Percentiles rank a stretch among this genome's conserved stretches.
phyloP scores from a whole-genome alignment of 37 sponge, comb jelly and placozoan species.

The Corticium candelabrum region DNA sequence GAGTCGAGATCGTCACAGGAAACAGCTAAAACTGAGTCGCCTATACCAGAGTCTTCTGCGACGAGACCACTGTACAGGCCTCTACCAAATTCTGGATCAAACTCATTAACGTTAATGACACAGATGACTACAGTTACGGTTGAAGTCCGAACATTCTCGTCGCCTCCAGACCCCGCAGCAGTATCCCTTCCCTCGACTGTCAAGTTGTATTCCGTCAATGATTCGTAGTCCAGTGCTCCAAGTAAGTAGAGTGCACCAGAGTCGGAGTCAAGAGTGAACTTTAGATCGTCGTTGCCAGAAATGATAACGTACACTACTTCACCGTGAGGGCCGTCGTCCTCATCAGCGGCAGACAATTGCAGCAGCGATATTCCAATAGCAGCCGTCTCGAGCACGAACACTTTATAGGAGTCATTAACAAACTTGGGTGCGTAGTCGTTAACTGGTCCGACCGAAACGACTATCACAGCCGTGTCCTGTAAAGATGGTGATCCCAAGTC shows the following conservation, averaged over 20 bases:
- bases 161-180: background rate
- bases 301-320: background rate
- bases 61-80: slow-evolving; percentile 22
- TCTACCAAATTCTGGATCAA: slow-evolving; percentile 18
- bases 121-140: slow-evolving; percentile 19
- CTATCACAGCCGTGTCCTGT: background rate
- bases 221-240: slow-evolving; percentile 16
- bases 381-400: background rate
- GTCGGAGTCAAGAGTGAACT: background rate
- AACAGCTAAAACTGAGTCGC: slow-evolving; percentile 8
- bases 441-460: background rate
- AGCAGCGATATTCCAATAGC: background rate
- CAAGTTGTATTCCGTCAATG: background rate
- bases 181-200: background rate
- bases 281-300: background rate
- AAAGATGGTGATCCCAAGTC: slow-evolving; percentile 21
- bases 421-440: background rate
- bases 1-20: slow-evolving; percentile 46
- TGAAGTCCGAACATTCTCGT: too few relatives aligned
- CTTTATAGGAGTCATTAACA: background rate
- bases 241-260: slow-evolving; percentile 9
- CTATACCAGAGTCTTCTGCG: slow-evolving; percentile 12
- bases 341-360: background rate
- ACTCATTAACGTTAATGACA: slow-evolving; percentile 34
- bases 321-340: slow-evolving; percentile 2